Base-by-base conservation (phyloP, 2,888 invertebrate genomes). In the Lymantria dispar region DNA sequence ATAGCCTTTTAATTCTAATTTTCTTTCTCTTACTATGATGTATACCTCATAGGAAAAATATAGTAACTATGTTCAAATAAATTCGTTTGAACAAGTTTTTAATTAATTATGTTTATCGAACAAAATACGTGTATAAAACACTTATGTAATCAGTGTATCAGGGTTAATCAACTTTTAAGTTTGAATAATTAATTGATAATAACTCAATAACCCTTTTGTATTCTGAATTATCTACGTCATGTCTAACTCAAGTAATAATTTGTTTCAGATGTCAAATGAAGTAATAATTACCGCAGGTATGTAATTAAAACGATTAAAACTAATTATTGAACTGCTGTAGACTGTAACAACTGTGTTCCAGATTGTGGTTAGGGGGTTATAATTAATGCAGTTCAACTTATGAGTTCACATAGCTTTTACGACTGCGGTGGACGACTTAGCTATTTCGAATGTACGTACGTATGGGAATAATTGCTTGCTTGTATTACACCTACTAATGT, bases 231-330 rank as follows among this genome's bases (percentile, higher is more conserved):
- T 42, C 8, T 33, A 37, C 9, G 39, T 9, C 9, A 15, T 43
- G 22, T 41, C 43, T 48, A 48, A 52, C 37, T 3, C 8, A 31
- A 43, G 13, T 40, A 40, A 45, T 52, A 11, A 50, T 58, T 78
- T 76, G 69, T 84, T 84, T 58, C 82, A 83, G 83, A 83, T 84
- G 78, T 66, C 60, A 62, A 72, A 58, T 71, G 70, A 76, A 62
- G 62, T 56, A 49, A 58, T 64, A 62, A 72, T 65, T 64, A 58
- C 71, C 64, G 69, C 64, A 73, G 73, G 78, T 80, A 68, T 58
- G 60, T 58, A 49, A 59, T 57, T 57, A 58, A 58, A 66, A 58
- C 55, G 45, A 57, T 54, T 54, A 55, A 56, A 64, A 57, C 53
- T 51, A 56, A 54, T 57, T 56, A 54, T 46, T 15, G n/a, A 47